These are phyloP conservation scores for Amblyopsis hoosieri DNA, from an alignment of 2,797 vertebrate genomes.

Conservation along the genomic window DNA sequence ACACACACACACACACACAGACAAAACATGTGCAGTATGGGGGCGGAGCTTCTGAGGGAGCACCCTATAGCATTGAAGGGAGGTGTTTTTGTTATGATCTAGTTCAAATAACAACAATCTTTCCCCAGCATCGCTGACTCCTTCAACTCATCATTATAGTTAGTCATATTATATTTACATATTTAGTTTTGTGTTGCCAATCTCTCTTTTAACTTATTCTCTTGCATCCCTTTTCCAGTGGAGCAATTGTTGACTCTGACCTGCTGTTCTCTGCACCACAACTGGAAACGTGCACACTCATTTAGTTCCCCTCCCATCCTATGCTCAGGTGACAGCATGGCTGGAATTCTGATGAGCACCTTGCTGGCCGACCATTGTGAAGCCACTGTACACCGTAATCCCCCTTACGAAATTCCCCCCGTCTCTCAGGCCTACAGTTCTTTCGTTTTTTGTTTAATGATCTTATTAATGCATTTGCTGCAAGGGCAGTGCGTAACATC, in stretches of 20 bases:
- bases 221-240: slow-evolving; percentile 33
- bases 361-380: slow-evolving; percentile 66
- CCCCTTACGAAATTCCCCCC: slow-evolving; percentile 32
- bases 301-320: slow-evolving; percentile 76
- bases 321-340: slow-evolving; percentile 73
- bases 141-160: too few relatives aligned
- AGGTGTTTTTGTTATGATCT: too few relatives aligned
- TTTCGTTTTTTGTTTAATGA: too few relatives aligned
- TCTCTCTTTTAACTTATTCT: background rate
- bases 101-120: too few relatives aligned
- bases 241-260: slow-evolving; percentile 56
- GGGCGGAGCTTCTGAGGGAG: too few relatives aligned
- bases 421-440: too few relatives aligned
- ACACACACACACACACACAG: slow-evolving; percentile 14
- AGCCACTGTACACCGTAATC: slow-evolving; percentile 21
- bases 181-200: background rate
- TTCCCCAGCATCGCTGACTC: too few relatives aligned
- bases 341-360: slow-evolving; percentile 78
- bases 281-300: slow-evolving; percentile 80
- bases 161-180: background rate
- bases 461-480: too few relatives aligned
- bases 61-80: too few relatives aligned
- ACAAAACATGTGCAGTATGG: slow-evolving; percentile 1
- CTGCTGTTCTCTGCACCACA: slow-evolving; percentile 77
- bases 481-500: too few relatives aligned